Evolutionary conservation across 1,140 invertebrate species (phyloP).

Genomic region (Lepidurus apus): DNA sequence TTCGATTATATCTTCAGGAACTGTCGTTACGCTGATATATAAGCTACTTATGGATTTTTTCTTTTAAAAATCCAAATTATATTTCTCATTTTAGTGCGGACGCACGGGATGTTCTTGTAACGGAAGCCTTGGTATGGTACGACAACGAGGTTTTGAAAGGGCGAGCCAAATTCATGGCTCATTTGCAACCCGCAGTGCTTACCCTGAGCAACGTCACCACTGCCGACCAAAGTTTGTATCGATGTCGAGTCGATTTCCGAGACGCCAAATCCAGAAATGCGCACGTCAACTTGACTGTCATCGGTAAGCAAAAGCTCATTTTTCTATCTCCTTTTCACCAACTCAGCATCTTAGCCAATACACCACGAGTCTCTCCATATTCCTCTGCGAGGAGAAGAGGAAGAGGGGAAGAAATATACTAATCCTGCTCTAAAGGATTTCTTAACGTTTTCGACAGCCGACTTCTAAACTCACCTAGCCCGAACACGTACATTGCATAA

Average conservation of each 20-base stretch:
- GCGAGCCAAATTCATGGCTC: slow-evolving; percentile 63
- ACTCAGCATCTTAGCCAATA: background rate
- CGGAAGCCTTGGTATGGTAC: slow-evolving; percentile 73
- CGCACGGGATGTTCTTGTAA: slow-evolving; percentile 57
- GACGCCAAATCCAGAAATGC: slow-evolving; percentile 44
- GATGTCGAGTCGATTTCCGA: slow-evolving; percentile 45
- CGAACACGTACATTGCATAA: too few relatives aligned
- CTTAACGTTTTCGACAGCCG: too few relatives aligned
- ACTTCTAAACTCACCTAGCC: too few relatives aligned
- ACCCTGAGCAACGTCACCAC: slow-evolving; percentile 36
- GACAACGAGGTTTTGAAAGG: slow-evolving; percentile 75
- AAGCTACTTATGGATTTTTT: too few relatives aligned
- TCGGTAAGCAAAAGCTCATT: slow-evolving; percentile 40
- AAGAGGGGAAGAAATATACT: background rate
- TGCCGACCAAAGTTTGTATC: slow-evolving; percentile 42
- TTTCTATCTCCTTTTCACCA: background rate
- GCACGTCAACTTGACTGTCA: slow-evolving; percentile 42
- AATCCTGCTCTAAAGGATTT: background rate
- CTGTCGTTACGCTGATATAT: too few relatives aligned
- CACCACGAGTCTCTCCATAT: too few relatives aligned
- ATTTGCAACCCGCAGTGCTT: slow-evolving; percentile 36
- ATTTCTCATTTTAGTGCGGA: slow-evolving; percentile 61
- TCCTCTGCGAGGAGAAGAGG: too few relatives aligned
- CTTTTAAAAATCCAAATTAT: background rate
- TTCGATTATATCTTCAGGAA: too few relatives aligned